Conservation (phyloP, 2,888 invertebrate genomes). For the Gandaritis pyraliata region DNA sequence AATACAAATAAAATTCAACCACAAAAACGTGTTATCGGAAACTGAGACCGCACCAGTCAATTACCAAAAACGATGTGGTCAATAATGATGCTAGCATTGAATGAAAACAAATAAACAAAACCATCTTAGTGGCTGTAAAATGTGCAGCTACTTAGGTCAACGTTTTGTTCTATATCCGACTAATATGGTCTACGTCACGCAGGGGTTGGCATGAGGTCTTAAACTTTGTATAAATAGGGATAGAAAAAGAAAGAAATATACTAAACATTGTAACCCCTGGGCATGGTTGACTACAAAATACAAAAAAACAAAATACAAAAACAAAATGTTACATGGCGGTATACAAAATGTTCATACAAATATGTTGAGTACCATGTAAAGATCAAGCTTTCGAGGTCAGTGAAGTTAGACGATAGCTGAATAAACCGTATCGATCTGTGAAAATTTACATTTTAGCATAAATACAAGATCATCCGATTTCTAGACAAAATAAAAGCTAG, state of each 20-base stretch:
- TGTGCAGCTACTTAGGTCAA: slow-evolving; percentile 34
- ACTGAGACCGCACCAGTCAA: slow-evolving; percentile 28
- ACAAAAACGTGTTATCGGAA: slow-evolving; percentile 30
- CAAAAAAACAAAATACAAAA: too few relatives aligned
- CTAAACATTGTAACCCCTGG: neutral
- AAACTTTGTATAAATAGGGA: slow-evolving; percentile 5
- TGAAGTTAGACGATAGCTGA: neutral
- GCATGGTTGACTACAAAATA: too few relatives aligned
- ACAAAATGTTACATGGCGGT: too few relatives aligned
- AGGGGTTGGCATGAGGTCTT: slow-evolving; percentile 28
- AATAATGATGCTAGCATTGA: slow-evolving; percentile 3
- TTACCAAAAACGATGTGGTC: slow-evolving; percentile 33
- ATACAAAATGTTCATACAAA: slow-evolving; percentile 18
- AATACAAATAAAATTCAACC: slow-evolving; percentile 23
- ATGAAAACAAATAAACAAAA: too few relatives aligned
- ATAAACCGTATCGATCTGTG: neutral
- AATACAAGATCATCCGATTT: slow-evolving; percentile 4
- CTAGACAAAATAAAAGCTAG: neutral
- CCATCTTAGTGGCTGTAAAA: slow-evolving; percentile 6
- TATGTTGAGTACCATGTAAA: neutral
- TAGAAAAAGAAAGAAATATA: neutral
- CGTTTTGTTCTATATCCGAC: slow-evolving; percentile 36
- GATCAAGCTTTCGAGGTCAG: slow-evolving; percentile 1
- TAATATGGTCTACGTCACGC: slow-evolving; percentile 29
- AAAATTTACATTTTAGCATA: slow-evolving; percentile 13